Conservation (phyloP, 2,113 vertebrate genomes). For the Limanda limanda region DNA sequence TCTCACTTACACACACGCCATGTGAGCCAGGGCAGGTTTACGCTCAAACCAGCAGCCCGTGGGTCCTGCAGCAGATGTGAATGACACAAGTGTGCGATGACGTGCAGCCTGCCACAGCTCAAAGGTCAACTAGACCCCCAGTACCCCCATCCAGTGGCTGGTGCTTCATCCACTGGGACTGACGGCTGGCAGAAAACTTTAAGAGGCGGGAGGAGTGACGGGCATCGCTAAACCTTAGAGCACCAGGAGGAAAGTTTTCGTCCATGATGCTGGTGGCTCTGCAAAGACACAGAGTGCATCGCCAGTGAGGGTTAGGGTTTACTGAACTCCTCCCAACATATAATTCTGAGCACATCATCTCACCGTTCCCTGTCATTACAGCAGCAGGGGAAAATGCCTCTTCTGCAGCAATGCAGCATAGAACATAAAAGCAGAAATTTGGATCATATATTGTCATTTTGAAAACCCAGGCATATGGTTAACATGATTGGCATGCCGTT, state of each 20-base stretch:
- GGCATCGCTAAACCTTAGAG: background rate
- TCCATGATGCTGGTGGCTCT: constrained; percentile 4
- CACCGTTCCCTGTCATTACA: constrained; percentile 1
- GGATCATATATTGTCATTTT: constrained; percentile 27
- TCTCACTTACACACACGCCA: constrained; percentile 58
- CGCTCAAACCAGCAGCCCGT: constrained; percentile 41
- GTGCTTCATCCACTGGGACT: constrained; percentile 28
- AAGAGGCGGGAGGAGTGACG: constrained; percentile 9
- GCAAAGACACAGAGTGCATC: constrained; percentile 4
- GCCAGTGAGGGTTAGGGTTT: background rate
- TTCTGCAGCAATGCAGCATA: background rate
- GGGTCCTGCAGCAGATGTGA: constrained; percentile 67
- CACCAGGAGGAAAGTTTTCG: constrained; percentile 9
- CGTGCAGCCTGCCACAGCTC: constrained; percentile 43
- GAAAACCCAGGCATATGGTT: constrained; percentile 29
- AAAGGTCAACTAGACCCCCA: constrained; percentile 63
- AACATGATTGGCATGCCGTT: constrained; percentile 47
- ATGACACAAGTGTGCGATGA: constrained; percentile 69
- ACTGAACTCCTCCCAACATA: constrained; percentile 14
- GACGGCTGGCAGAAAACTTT: constrained; percentile 34
- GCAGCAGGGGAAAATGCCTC: background rate
- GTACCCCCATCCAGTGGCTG: constrained; percentile 17
- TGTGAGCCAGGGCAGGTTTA: constrained; percentile 35
- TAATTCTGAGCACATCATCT: constrained; percentile 27
- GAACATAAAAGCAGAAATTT: constrained; percentile 34